Base-by-base conservation (phyloP, 2,888 invertebrate genomes). In the Rhamphomyia laevipes region DNA sequence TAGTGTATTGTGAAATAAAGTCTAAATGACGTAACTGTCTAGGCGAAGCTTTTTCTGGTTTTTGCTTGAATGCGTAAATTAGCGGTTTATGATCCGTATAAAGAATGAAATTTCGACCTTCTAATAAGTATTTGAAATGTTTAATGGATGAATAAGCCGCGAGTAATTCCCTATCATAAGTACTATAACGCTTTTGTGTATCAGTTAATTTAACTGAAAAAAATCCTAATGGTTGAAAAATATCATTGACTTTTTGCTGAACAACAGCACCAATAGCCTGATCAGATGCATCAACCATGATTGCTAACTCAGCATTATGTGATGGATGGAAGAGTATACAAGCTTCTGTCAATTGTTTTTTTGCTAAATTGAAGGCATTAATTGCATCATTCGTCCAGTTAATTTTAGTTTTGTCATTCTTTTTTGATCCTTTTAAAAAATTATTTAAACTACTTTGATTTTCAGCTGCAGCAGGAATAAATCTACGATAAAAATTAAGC, bases 401-500 rank as follows among this genome's bases (percentile, higher is more conserved):
- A 13, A 51, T 45, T 21, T 13, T 18, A 13, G 41, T 51, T 27
- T 47, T 47, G n/a, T 47, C 45, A 41, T 47, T 47, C 15, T 49
- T 41, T 15, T 47, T 52, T 2, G 30, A 30, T 17, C 47, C 44
- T 33, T 40, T 35, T 9, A 48, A 15, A 35, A 35, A 48, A 12
- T 47, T 46, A 11, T 47, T 44, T n/a, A 52, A 42, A 40, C 43
- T 21, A 18, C 30, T 43, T 48, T 50, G 52, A 31, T 27, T n/a
- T 12, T 40, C 37, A 31, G 46, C 52, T 30, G 50, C 52, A 13
- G 46, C 31, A 42, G 57, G 58, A 3, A 65, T 55, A 48, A 57
- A 64, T 12, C 60, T 48, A n/a, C n/a, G n/a, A n/a, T n/a, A n/a
- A n/a, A n/a, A n/a, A n/a, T n/a, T n/a, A n/a, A n/a, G n/a, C n/a